phyloP scores from a whole-genome alignment of 2,113 vertebrate species.

The Crotophaga sulcirostris region DNA sequence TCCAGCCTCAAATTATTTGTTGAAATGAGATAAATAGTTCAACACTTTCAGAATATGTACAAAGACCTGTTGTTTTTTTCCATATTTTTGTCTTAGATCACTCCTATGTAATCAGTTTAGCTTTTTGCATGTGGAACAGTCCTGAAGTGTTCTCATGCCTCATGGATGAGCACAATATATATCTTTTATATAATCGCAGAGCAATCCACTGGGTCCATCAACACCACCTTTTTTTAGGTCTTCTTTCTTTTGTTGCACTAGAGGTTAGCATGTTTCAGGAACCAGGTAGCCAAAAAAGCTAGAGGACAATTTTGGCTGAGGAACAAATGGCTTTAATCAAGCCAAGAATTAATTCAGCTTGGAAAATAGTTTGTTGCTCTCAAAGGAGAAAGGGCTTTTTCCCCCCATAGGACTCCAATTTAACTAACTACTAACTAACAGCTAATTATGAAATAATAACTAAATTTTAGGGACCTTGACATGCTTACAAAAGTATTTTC shows the following conservation, averaged over 20 bases:
- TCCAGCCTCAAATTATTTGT: not conserved
- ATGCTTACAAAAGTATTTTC: not conserved
- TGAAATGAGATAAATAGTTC: not conserved
- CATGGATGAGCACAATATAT: not conserved
- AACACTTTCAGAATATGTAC: accelerated
- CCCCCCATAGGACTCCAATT: not conserved
- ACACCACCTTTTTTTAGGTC: not conserved
- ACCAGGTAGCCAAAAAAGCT: not conserved
- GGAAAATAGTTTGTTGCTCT: not conserved
- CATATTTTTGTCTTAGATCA: not conserved
- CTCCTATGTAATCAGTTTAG: not conserved
- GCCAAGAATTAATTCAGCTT: not conserved
- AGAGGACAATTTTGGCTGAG: not conserved
- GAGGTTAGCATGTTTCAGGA: not conserved
- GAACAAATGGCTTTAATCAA: not conserved
- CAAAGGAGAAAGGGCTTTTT: not conserved
- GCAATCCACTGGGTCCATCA: not conserved
- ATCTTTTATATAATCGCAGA: not conserved
- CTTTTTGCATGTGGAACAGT: not conserved
- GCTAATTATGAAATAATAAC: not conserved
- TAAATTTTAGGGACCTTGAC: not conserved
- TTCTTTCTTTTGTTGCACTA: not conserved
- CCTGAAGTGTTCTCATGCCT: not conserved
- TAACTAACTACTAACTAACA: too few species aligned
- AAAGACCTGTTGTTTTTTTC: not conserved